Evolutionary conservation across 2,113 vertebrate species (phyloP).

Genomic region (Miniopterus natalensis): DNA sequence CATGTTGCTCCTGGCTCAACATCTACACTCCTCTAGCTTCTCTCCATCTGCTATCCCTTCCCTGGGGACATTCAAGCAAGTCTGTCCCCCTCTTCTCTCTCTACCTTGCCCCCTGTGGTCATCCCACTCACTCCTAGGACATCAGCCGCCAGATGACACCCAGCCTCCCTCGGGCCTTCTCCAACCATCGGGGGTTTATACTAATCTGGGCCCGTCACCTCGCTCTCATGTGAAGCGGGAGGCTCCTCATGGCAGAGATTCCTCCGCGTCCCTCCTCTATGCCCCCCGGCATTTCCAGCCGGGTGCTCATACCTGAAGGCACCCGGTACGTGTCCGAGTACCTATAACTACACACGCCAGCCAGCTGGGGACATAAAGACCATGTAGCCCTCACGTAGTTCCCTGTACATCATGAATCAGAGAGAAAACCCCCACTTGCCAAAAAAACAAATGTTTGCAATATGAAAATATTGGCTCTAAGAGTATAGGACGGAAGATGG

Average conservation of each 20-base stretch:
- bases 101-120: neutral
- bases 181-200: rapidly evolving
- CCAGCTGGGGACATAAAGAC: neutral
- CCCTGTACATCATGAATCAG: rapidly evolving
- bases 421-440: neutral
- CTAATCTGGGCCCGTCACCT: rapidly evolving
- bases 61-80: neutral
- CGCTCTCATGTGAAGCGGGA: rapidly evolving
- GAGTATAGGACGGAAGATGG: neutral
- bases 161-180: neutral
- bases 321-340: rapidly evolving
- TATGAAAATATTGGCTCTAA: neutral
- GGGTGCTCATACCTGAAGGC: neutral
- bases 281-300: neutral
- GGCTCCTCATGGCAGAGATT: neutral
- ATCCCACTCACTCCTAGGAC: neutral
- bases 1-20: rapidly evolving
- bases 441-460: neutral
- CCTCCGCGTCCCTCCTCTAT: rapidly evolving
- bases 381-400: rapidly evolving
- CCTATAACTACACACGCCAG: neutral
- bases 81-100: neutral
- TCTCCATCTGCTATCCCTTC: neutral
- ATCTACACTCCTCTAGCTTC: neutral
- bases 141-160: neutral